Percentiles rank a stretch among this genome's conserved stretches.
Conservation (phyloP, 2,113 vertebrate species). For the Trachemys scripta region DNA sequence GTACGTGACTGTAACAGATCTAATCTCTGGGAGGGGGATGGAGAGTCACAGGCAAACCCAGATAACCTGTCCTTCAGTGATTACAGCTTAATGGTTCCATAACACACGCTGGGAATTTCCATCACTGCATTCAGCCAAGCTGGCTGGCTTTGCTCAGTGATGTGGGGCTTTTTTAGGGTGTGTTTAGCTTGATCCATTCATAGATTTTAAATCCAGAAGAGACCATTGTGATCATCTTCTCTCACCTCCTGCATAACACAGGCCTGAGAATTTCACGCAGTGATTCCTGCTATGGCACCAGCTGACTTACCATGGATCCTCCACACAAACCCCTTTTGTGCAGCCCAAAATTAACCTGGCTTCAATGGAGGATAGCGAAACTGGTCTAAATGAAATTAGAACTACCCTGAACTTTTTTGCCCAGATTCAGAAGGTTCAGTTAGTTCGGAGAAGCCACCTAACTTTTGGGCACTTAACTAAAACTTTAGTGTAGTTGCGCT, state of each 20-base stretch:
- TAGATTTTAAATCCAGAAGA: background rate
- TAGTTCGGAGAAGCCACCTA: background rate
- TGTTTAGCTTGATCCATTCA: background rate
- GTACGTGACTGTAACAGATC: background rate
- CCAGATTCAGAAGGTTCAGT: background rate
- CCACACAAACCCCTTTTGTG: background rate
- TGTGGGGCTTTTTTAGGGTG: background rate
- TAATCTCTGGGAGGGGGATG: background rate
- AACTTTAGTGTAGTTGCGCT: background rate
- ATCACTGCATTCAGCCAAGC: background rate
- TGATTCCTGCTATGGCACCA: background rate
- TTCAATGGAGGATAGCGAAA: background rate
- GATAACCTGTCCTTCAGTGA: conserved; percentile 6
- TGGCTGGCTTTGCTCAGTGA: background rate
- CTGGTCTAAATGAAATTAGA: background rate
- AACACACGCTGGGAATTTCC: background rate
- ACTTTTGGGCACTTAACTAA: background rate
- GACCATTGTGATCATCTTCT: background rate
- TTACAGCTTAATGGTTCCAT: background rate
- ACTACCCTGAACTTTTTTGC: background rate
- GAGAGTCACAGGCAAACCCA: background rate
- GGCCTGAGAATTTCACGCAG: background rate
- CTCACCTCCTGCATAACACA: background rate
- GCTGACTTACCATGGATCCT: background rate
- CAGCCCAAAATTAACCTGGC: background rate